phyloP scores from a whole-genome alignment of 2,888 invertebrate species.

The Invenusta paracnida region DNA sequence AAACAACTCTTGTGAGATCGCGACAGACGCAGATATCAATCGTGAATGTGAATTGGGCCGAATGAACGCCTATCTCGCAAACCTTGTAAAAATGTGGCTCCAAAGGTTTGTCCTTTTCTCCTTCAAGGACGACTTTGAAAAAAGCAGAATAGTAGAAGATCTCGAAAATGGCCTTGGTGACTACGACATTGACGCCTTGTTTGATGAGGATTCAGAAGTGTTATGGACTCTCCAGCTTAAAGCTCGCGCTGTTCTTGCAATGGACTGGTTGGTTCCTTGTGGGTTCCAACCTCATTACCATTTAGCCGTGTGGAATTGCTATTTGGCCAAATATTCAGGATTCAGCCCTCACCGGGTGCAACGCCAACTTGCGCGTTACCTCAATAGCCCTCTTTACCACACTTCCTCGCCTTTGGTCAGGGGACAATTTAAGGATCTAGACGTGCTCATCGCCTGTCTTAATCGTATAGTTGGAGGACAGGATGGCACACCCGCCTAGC shows the following conservation, averaged over 20 bases:
- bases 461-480: constrained; percentile 1
- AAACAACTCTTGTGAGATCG: neutral
- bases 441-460: neutral
- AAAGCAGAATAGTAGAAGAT: no score
- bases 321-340: neutral
- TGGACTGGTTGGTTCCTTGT: neutral
- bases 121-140: neutral
- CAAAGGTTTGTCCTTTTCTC: neutral
- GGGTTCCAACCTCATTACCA: neutral
- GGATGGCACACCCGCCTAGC: no score
- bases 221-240: neutral
- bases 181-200: neutral
- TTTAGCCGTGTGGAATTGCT: neutral
- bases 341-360: neutral
- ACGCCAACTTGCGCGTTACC: neutral
- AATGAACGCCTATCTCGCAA: neutral
- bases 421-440: neutral
- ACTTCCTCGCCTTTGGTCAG: no score
- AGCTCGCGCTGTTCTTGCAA: neutral
- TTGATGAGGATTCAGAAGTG: neutral
- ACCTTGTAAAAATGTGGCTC: neutral
- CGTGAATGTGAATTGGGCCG: neutral
- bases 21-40: neutral
- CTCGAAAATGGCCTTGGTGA: neutral
- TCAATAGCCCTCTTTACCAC: no score